Evolutionary conservation across 1,140 invertebrate genomes (phyloP).

Genomic region (Ectropis grisescens): DNA sequence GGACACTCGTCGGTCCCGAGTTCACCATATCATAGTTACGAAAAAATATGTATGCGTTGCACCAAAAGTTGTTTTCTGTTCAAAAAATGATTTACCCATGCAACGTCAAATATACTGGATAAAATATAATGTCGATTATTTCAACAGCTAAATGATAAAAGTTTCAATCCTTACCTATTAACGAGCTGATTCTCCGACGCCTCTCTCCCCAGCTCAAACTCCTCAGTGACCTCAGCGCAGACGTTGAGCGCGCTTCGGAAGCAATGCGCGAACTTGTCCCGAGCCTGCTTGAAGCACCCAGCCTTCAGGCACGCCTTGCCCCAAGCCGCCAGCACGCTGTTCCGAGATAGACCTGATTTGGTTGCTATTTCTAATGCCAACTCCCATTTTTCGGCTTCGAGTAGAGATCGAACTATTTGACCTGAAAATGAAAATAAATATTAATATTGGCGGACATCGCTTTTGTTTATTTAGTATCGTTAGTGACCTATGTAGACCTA

Average conservation of each 20-base stretch:
- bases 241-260: slow-evolving; percentile 61
- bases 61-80: no score
- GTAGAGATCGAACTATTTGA: slow-evolving; percentile 68
- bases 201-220: slow-evolving; percentile 45
- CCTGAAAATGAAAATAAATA: slow-evolving; percentile 24
- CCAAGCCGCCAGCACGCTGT: slow-evolving; percentile 88
- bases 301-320: slow-evolving; percentile 86
- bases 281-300: slow-evolving; percentile 80
- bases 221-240: slow-evolving; percentile 35
- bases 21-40: no score
- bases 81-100: no score
- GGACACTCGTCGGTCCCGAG: no score
- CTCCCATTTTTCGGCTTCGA: slow-evolving; percentile 86
- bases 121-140: no score
- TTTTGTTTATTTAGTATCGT: no score
- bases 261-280: slow-evolving; percentile 76
- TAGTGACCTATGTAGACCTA: no score
- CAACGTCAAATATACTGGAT: no score
- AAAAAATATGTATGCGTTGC: no score
- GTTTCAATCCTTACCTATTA: no score
- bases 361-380: slow-evolving; percentile 89
- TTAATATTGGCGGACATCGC: no score
- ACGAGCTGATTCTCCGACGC: slow-evolving; percentile 41
- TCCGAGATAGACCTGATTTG: slow-evolving; percentile 84
- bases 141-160: no score